phyloP scores from a whole-genome alignment of 2,113 vertebrate genomes.

The Chlorodrepanis virens region DNA sequence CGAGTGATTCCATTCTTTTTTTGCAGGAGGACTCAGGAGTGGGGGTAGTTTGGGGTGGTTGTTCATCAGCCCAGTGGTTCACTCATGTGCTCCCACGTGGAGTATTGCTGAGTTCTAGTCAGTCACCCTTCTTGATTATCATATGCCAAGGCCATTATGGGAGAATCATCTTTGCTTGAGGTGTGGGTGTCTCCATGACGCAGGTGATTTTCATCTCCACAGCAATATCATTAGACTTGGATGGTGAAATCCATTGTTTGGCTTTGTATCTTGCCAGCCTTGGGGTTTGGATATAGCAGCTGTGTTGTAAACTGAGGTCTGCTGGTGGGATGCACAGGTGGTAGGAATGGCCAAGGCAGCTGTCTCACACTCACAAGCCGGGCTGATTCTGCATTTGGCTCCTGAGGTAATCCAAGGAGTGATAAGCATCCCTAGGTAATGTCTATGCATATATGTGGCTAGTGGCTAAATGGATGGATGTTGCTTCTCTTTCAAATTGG shows the following conservation, averaged over 20 bases:
- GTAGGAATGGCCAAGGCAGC: background rate
- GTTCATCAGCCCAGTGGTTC: conserved; percentile 10
- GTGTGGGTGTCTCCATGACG: background rate
- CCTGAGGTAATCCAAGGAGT: background rate
- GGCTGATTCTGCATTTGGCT: background rate
- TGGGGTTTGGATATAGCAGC: background rate
- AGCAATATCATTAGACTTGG: background rate
- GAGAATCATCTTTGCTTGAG: background rate
- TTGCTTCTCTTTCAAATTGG: background rate
- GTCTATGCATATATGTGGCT: background rate
- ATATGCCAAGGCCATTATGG: background rate
- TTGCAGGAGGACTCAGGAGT: background rate
- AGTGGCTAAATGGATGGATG: background rate
- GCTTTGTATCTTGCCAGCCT: background rate
- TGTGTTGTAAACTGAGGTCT: background rate
- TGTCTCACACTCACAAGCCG: background rate
- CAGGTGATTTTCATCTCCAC: background rate
- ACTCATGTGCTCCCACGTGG: background rate
- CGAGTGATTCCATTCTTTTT: conserved; percentile 19
- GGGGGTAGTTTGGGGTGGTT: background rate
- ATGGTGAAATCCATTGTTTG: background rate
- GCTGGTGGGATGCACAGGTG: background rate
- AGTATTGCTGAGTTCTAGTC: background rate
- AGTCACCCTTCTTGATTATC: conserved; percentile 10
- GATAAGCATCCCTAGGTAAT: background rate